Evolutionary conservation across 92 coral and sea anemone species (phyloP), one percentile per base, ranked within the genome.

Genomic region (Palythoa caribaeorum): DNA sequence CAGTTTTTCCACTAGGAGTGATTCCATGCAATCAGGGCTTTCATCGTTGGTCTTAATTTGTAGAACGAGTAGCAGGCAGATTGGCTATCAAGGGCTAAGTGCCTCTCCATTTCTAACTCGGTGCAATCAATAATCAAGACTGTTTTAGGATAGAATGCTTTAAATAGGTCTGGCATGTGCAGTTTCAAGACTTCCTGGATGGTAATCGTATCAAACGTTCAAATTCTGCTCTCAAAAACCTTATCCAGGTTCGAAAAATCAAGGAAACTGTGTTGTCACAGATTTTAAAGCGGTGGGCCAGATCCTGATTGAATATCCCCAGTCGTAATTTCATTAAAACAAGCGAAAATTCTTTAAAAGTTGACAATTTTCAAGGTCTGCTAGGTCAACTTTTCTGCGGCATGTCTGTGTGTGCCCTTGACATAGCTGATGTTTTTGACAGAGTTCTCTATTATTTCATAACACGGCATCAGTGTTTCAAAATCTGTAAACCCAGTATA

Each of bases 401-500:
- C 38, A 55, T 44, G 19, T 73, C 40, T 80, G 38, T 75, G 60
- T 63, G 71, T 38, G 83, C 72, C 69, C 78, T 78, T 75, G 71
- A 44, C 91, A 77, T 93, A 93, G 84, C 84, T 71, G 55, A 90
- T 36, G 84, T 90, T 70, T 47, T 72, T 48, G 86, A 53, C 28
- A 28, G 28, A 28, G 75, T 87, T 91, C 83, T 90, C 80, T 28
- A 87, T 35, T 38, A 92, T 57, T 37, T 87, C 85, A 79, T 59
- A 93, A 77, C 92, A 91, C 69, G 88, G 71, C 79, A 87, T 63
- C 66, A 92, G 70, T 71, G 94, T 87, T 62, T 90, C 94, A 88
- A 87, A 88, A 76, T 93, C 89, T 53, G 91, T 66, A 69, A 92
- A 90, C 70, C 91, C 93, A 37, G 93, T 92, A 77, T 78, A 86